Percentiles rank a stretch among this genome's conserved stretches.
Conservation (phyloP, 2,797 vertebrate genomes). For the Cynopterus sphinx region DNA sequence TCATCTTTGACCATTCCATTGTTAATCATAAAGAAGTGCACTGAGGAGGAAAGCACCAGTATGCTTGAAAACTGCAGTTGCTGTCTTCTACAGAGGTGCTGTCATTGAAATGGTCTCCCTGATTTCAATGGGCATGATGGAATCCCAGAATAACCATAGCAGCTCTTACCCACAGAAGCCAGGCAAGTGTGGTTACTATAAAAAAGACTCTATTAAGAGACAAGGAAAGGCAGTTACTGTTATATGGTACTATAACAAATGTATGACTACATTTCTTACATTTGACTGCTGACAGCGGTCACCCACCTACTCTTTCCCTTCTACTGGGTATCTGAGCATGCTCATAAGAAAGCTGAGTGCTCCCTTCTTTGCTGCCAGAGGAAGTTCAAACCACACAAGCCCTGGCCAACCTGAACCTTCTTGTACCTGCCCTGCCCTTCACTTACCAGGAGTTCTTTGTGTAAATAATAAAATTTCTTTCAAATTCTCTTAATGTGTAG, state of each 20-base stretch:
- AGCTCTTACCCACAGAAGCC: background rate
- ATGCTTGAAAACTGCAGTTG: background rate
- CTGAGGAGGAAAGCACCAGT: background rate
- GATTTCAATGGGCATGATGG: background rate
- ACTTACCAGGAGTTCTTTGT: background rate
- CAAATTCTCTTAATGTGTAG: background rate
- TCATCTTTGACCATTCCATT: background rate
- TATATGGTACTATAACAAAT: background rate
- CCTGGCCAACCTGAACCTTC: background rate
- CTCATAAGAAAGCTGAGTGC: background rate
- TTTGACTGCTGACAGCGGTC: background rate
- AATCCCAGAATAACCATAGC: background rate
- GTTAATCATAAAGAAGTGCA: background rate
- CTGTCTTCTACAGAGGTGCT: background rate
- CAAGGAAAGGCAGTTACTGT: background rate
- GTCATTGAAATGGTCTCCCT: background rate
- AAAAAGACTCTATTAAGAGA: background rate
- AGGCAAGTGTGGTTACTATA: background rate
- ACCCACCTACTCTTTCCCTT: background rate
- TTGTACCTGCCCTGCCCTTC: background rate
- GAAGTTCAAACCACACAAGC: background rate
- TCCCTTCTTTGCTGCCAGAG: background rate
- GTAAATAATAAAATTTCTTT: background rate
- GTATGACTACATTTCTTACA: background rate
- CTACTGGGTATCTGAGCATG: background rate